These are phyloP conservation scores for Musca domestica DNA, from an alignment of 1,140 invertebrate genomes.

Conservation along the genomic window DNA sequence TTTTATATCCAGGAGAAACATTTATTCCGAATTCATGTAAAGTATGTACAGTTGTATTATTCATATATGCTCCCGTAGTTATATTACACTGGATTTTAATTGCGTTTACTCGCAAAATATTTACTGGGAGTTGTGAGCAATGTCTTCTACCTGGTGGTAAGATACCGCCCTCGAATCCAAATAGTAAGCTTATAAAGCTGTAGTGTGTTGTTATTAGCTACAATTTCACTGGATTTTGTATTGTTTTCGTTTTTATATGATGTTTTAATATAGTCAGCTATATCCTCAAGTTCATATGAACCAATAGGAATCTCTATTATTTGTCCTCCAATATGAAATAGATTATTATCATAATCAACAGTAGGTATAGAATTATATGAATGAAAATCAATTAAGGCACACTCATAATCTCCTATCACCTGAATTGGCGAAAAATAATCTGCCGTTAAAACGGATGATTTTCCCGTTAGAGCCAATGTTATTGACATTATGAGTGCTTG, in stretches of 20 bases:
- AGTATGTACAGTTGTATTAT: slow-evolving; percentile 36
- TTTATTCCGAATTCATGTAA: slow-evolving; percentile 43
- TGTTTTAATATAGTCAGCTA: slow-evolving; percentile 10
- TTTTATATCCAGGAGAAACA: slow-evolving; percentile 38
- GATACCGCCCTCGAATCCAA: slow-evolving; percentile 29
- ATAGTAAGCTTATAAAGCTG: slow-evolving; percentile 25
- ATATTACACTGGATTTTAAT: slow-evolving; percentile 36
- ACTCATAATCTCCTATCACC: slow-evolving; percentile 32
- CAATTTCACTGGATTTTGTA: neutral
- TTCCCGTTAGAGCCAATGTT: slow-evolving; percentile 33
- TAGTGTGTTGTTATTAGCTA: slow-evolving; percentile 17
- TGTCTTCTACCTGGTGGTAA: slow-evolving; percentile 24
- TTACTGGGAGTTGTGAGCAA: slow-evolving; percentile 30
- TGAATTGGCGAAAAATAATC: slow-evolving; percentile 35
- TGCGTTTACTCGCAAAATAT: slow-evolving; percentile 34
- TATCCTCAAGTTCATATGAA: slow-evolving; percentile 47
- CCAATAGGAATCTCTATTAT: slow-evolving; percentile 42
- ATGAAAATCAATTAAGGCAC: slow-evolving; percentile 42
- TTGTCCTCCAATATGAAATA: slow-evolving; percentile 43
- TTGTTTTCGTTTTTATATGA: neutral
- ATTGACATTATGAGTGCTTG: slow-evolving; percentile 30
- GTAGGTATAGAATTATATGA: slow-evolving; percentile 51
- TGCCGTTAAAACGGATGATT: slow-evolving; percentile 24
- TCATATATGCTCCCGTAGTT: slow-evolving; percentile 36
- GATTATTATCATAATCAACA: slow-evolving; percentile 42